phyloP scores from a whole-genome alignment of 2,797 vertebrate genomes.

The Benthosema pterotum region DNA sequence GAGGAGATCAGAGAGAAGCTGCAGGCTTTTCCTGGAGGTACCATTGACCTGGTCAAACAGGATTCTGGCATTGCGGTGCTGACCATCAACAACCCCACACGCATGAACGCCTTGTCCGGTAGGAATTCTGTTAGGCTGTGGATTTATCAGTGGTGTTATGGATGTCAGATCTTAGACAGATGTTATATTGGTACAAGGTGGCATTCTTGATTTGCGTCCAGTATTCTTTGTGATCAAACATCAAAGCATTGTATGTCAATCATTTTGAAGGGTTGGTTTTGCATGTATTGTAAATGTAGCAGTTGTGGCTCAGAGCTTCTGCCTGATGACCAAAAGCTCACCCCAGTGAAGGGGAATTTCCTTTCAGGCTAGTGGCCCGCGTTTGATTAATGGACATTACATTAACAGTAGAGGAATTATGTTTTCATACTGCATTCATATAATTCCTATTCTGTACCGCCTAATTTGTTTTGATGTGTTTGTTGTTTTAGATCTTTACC shows the following conservation, averaged over 20 bases:
- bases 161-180: neutral
- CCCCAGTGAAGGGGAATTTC: too few species aligned
- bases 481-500: neutral
- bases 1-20: constrained; percentile 84
- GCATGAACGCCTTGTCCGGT: constrained; percentile 97
- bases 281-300: too few species aligned
- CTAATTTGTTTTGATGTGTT: neutral
- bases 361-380: too few species aligned
- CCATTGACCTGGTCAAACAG: constrained; percentile 85
- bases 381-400: too few species aligned
- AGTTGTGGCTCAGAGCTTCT: too few species aligned
- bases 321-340: too few species aligned
- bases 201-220: neutral
- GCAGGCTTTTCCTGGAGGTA: constrained; percentile 85
- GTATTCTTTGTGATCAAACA: neutral
- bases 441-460: neutral
- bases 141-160: too few species aligned
- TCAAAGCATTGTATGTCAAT: too few species aligned
- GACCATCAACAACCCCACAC: constrained; percentile 88
- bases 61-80: constrained; percentile 88
- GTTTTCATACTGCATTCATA: neutral
- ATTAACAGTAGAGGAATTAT: too few species aligned
- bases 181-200: neutral
- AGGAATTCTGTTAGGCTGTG: constrained; percentile 17
- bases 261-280: too few species aligned